A percentile compares a stretch with the other conserved stretches of the same genome.
Evolutionary conservation across 2,797 vertebrate species (phyloP).

Genomic region (Darevskia mixta): DNA sequence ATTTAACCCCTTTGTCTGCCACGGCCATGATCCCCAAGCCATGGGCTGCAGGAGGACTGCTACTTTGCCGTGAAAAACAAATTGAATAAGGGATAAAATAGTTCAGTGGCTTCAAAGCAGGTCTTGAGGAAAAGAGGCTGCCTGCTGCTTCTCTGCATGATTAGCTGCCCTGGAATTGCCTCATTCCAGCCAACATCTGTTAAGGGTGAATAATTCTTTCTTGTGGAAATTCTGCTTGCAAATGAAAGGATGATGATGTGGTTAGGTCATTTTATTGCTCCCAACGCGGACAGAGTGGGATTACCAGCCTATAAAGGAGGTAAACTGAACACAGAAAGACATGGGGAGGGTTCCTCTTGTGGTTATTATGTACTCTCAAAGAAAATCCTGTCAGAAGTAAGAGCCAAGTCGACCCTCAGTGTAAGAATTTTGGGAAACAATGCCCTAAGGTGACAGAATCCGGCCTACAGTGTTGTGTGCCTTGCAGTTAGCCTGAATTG

Average conservation of each 20-base stretch:
- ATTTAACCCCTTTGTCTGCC: constrained; percentile 3
- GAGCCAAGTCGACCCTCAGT: not conserved
- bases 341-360: not conserved
- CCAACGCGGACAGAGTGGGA: too few species aligned
- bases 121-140: not conserved
- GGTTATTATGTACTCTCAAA: not conserved
- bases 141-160: not conserved
- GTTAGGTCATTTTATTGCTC: not conserved
- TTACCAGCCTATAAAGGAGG: not conserved
- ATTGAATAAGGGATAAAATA: not conserved
- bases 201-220: not conserved
- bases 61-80: not conserved
- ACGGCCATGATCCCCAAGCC: not conserved
- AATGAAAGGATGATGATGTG: not conserved
- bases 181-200: not conserved
- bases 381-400: not conserved
- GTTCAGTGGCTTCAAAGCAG: too few species aligned
- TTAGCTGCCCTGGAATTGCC: not conserved
- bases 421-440: not conserved
- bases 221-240: too few species aligned
- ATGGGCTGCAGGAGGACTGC: not conserved
- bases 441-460: too few species aligned
- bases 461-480: not conserved
- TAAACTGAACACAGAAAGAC: not conserved
- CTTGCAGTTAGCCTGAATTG: not conserved